Conservation (phyloP, 2,797 vertebrate genomes). For the Rousettus madagascariensis region DNA sequence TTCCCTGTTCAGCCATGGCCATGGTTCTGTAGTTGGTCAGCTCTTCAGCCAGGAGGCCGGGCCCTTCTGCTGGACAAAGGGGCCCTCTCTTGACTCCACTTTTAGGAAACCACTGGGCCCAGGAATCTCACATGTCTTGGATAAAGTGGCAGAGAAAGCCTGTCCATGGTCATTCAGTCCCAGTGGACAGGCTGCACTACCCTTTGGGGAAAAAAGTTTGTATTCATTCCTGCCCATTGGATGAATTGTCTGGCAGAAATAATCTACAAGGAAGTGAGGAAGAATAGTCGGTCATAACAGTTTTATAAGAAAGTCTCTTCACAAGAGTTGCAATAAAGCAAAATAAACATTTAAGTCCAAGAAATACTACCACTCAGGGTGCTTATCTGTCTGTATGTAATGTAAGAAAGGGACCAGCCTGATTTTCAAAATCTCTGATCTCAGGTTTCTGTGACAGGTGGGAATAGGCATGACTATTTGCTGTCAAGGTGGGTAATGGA, state of each 20-base stretch:
- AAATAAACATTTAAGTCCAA: conserved; percentile 17
- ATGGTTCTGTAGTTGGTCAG: neutral
- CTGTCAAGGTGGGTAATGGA: neutral
- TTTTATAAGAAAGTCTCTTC: conserved; percentile 39
- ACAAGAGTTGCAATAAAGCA: neutral
- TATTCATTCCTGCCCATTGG: neutral
- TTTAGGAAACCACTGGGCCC: neutral
- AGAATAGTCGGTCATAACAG: neutral
- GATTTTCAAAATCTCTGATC: neutral
- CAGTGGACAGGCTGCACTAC: neutral
- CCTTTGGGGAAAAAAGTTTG: neutral
- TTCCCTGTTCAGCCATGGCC: conserved; percentile 32
- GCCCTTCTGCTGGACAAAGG: neutral
- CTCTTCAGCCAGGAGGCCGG: neutral
- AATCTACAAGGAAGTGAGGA: neutral
- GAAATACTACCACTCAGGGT: neutral
- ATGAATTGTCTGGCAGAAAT: conserved; percentile 30
- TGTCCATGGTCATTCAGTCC: neutral
- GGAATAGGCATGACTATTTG: neutral
- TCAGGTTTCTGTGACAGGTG: neutral
- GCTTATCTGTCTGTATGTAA: neutral
- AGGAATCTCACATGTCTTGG: neutral
- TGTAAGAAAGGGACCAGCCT: neutral
- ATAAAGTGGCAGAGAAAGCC: neutral
- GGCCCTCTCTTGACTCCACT: neutral